These are phyloP conservation scores for Pyrocephalus nanus DNA, from an alignment of 2,797 vertebrate species.

Conservation along the genomic window DNA sequence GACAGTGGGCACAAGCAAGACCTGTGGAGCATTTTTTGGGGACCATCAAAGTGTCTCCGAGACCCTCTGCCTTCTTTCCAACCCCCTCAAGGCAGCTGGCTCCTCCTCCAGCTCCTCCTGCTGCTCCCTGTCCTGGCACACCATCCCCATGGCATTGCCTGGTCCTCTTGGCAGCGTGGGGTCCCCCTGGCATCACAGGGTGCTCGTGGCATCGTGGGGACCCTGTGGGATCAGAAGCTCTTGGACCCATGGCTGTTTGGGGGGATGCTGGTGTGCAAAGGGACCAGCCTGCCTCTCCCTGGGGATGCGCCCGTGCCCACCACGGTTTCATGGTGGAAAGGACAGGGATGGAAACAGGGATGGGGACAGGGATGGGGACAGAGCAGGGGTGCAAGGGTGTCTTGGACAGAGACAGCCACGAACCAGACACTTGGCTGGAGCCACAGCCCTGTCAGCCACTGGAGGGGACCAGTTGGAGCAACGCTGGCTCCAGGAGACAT, in stretches of 20 bases:
- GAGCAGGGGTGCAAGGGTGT: background rate
- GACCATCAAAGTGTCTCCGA: background rate
- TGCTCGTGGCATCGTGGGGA: rapidly evolving
- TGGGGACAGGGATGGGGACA: background rate
- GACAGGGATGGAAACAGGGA: background rate
- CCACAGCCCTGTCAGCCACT: background rate
- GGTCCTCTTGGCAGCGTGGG: background rate
- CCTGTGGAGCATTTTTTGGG: rapidly evolving
- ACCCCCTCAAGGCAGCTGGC: background rate
- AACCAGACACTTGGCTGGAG: background rate
- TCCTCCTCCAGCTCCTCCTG: background rate
- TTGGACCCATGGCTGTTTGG: background rate
- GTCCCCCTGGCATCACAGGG: background rate
- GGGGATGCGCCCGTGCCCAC: background rate
- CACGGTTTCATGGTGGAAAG: rapidly evolving
- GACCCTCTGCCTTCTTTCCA: background rate
- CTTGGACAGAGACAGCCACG: background rate
- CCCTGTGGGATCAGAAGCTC: background rate
- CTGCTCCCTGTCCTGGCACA: background rate
- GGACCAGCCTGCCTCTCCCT: background rate
- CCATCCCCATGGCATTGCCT: background rate
- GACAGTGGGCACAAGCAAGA: background rate
- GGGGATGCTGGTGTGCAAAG: background rate
- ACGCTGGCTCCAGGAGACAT: background rate
- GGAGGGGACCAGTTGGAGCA: background rate